Percentiles rank a stretch among this genome's conserved stretches.
Conservation (phyloP, 2,113 vertebrate species). For the Ceuthmochares aereus region DNA sequence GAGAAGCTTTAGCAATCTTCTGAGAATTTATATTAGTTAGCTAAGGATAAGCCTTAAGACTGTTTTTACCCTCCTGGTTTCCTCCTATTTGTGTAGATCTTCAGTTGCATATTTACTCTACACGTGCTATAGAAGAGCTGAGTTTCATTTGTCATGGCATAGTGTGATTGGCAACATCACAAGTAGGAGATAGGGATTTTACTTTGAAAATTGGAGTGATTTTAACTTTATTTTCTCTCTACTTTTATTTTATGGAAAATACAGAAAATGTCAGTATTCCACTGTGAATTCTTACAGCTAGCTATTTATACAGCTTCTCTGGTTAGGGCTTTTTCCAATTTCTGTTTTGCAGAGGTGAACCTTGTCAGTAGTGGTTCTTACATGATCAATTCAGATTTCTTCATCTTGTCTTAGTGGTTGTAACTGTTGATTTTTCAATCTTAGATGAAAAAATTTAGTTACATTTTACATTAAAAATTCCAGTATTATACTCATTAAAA, state of each 20-base stretch:
- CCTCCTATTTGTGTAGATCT: not conserved
- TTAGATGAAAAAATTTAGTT: not conserved
- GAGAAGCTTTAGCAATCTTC: not conserved
- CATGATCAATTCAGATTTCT: not conserved
- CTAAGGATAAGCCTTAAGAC: not conserved
- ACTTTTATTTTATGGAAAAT: not conserved
- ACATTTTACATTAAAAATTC: not conserved
- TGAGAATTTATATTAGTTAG: not conserved
- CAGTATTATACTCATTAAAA: not conserved
- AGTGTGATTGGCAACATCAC: not conserved
- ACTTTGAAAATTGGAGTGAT: not conserved
- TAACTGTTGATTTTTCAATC: not conserved
- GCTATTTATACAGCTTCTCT: not conserved
- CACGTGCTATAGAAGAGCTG: not conserved
- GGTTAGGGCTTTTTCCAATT: not conserved
- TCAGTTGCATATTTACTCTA: not conserved
- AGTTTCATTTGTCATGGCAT: not conserved
- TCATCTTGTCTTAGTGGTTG: not conserved
- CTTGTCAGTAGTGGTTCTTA: fast-evolving
- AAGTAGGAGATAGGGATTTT: not conserved
- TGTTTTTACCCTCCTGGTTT: not conserved
- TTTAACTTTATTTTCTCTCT: not conserved
- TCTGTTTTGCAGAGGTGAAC: not conserved
- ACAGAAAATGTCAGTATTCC: not conserved
- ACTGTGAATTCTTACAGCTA: not conserved